Conservation (phyloP, 2,797 vertebrate genomes). For the Hydrolagus colliei region DNA sequence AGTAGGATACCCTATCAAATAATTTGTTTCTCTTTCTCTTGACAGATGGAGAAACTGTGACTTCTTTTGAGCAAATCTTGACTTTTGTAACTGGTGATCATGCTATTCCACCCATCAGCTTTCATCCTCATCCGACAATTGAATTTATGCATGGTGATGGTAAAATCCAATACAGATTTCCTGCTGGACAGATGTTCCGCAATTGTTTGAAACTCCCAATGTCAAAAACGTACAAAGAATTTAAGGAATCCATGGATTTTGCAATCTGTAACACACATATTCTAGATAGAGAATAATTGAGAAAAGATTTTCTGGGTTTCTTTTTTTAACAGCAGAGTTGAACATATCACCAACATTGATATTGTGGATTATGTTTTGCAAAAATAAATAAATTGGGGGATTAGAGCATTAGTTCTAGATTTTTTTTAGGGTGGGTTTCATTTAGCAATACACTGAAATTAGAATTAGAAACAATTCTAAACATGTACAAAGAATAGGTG, state of each 20-base stretch:
- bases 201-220: slow-evolving; percentile 71
- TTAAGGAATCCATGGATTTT: slow-evolving; percentile 76
- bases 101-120: slow-evolving; percentile 61
- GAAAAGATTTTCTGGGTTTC: background rate
- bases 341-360: no score
- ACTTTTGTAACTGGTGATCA: slow-evolving; percentile 63
- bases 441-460: slow-evolving; percentile 6
- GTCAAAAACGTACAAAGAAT: slow-evolving; percentile 62
- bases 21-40: slow-evolving; percentile 29
- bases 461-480: background rate
- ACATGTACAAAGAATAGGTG: background rate
- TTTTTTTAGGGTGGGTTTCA: background rate
- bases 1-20: background rate
- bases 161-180: slow-evolving; percentile 48
- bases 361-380: no score
- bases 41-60: slow-evolving; percentile 66
- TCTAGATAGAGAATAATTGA: background rate
- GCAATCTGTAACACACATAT: slow-evolving; percentile 50
- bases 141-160: slow-evolving; percentile 57
- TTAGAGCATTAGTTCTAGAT: background rate
- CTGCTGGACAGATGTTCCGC: slow-evolving; percentile 56
- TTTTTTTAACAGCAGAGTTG: no score
- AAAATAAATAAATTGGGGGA: no score
- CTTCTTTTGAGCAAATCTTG: slow-evolving; percentile 75
- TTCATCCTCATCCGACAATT: slow-evolving; percentile 65